A percentile compares a stretch with the other conserved stretches of the same genome.
Conservation (phyloP, 2,888 invertebrate species). For the Pseudococcus jackbeardsleyi region DNA sequence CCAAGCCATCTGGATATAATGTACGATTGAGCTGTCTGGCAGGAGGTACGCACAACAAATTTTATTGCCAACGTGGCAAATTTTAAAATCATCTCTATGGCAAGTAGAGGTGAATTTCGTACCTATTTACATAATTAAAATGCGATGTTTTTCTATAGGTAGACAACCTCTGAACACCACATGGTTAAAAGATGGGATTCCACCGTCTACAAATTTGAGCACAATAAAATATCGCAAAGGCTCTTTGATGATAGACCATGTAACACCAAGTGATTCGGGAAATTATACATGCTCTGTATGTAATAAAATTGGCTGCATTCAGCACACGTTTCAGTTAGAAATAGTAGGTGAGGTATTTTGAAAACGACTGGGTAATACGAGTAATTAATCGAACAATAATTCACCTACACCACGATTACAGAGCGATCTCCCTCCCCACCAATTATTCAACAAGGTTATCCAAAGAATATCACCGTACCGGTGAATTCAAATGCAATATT, state of each 20-base stretch:
- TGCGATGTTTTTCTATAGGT: conserved; percentile 71
- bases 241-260: conserved; percentile 83
- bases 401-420: conserved; percentile 68
- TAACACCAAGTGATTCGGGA: conserved; percentile 86
- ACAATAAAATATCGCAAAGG: conserved; percentile 78
- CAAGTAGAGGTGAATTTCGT: too few species aligned
- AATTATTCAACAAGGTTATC: conserved; percentile 84
- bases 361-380: conserved; percentile 28
- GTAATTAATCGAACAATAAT: neutral
- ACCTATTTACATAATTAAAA: too few species aligned
- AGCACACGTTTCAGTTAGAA: conserved; percentile 78
- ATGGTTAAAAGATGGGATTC: conserved; percentile 84
- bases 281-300: conserved; percentile 90
- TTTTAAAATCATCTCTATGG: too few species aligned
- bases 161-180: conserved; percentile 86
- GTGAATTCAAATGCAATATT: conserved; percentile 81
- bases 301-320: conserved; percentile 84
- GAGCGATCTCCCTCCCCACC: conserved; percentile 86
- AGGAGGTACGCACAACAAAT: too few species aligned
- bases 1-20: too few species aligned
- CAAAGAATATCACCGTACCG: conserved; percentile 83
- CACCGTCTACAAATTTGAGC: conserved; percentile 77
- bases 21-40: too few species aligned
- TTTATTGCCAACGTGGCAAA: too few species aligned
- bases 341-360: conserved; percentile 77